Evolutionary conservation across 2,113 vertebrate species (phyloP).

Genomic region (Pluvialis apricaria): DNA sequence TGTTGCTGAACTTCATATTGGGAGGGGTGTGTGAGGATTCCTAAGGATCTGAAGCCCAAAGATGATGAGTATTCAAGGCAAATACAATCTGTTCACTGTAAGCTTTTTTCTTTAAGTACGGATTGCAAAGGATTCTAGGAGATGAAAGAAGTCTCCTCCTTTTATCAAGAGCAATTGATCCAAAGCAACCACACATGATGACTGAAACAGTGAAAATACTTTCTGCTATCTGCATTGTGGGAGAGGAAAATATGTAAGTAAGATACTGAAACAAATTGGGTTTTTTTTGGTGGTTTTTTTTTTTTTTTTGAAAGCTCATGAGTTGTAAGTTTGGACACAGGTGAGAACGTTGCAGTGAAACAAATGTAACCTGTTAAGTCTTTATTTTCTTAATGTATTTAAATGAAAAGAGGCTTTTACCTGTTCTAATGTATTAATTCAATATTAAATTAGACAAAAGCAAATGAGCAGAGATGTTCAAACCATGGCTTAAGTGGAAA

Average conservation of each 20-base stretch:
- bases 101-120: conserved; percentile 76
- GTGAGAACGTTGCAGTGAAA: background rate
- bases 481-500: background rate
- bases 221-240: conserved; percentile 94
- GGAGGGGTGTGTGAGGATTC: background rate
- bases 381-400: background rate
- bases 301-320: fast-evolving
- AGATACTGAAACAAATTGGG: background rate
- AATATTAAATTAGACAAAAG: background rate
- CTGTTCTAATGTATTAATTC: background rate
- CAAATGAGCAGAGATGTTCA: background rate
- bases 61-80: background rate
- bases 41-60: background rate
- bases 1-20: background rate
- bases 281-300: background rate
- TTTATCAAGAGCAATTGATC: conserved; percentile 90
- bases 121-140: conserved; percentile 91
- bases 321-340: background rate
- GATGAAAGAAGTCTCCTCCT: conserved; percentile 91
- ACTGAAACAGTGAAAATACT: conserved; percentile 97
- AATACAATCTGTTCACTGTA: background rate
- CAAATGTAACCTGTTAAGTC: background rate
- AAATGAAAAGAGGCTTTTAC: background rate
- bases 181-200: conserved; percentile 95
- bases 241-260: conserved; percentile 94